Conservation (phyloP, 2,888 invertebrate genomes). For the Amiota mariae region DNA sequence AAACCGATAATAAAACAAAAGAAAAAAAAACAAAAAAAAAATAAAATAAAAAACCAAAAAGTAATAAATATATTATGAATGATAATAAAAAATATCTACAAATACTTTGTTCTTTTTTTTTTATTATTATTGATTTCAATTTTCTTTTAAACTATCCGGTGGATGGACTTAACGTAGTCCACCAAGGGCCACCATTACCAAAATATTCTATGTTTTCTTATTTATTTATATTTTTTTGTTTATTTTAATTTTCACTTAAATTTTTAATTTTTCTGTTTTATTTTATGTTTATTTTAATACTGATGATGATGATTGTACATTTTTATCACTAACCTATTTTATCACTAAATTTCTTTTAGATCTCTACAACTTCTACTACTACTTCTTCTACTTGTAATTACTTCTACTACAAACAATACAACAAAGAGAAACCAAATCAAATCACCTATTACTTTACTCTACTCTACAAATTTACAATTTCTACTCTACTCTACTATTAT, state of each 20-base stretch:
- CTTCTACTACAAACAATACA: slow-evolving; percentile 51
- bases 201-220: slow-evolving; percentile 13
- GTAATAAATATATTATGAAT: slow-evolving; percentile 30
- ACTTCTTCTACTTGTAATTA: slow-evolving; percentile 42
- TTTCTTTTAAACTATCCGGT: slow-evolving; percentile 22
- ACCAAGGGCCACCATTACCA: too few species aligned
- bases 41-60: too few species aligned
- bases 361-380: slow-evolving; percentile 51
- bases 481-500: not conserved
- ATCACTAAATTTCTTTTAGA: slow-evolving; percentile 73
- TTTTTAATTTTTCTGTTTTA: slow-evolving; percentile 41
- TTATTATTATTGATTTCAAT: slow-evolving; percentile 17
- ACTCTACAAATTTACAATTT: slow-evolving; percentile 44
- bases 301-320: slow-evolving; percentile 10
- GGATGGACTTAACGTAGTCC: too few species aligned
- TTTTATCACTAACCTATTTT: slow-evolving; percentile 71
- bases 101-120: slow-evolving; percentile 49
- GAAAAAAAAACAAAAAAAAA: slow-evolving; percentile 24
- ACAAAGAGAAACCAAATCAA: slow-evolving; percentile 41
- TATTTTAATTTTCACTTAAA: slow-evolving; percentile 33
- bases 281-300: slow-evolving; percentile 32
- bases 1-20: slow-evolving; percentile 19
- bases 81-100: slow-evolving; percentile 43
- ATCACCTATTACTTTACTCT: slow-evolving; percentile 40
- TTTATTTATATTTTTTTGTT: slow-evolving; percentile 32